Evolutionary conservation across 2,888 invertebrate genomes (phyloP), one percentile per base, ranked within the genome.

Genomic region (Hydropsyche betteni): DNA sequence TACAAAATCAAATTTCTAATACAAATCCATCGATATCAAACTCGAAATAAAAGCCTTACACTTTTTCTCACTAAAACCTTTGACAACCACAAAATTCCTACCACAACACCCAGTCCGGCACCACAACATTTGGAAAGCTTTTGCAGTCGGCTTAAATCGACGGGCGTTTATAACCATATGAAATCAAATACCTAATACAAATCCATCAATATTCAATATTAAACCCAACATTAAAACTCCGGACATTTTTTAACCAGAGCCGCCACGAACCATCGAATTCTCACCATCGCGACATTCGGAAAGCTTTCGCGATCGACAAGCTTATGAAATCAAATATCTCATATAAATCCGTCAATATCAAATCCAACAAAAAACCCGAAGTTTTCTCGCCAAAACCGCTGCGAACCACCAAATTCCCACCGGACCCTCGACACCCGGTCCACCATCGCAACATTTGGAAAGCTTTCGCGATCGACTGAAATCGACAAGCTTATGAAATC

Each of bases 401-500:
- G 6, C 8, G 14, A 24, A 24, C 24, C 24, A 12, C 14, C 53
- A 16, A 53, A 53, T 53, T 51, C 53, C 53, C 5, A 10, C 53
- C n/a, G n/a, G n/a, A n/a, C n/a, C n/a, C n/a, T n/a, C n/a, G 8
- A 53, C 53, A 53, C 14, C 53, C 14, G 6, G 14, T 4, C 61
- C 24, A 6, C 24, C 16, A 10, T 14, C n/a, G 6, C n/a, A 24
- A 61, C 61, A 16, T 61, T 61, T 61, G 24, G 10, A 33, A 61
- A 61, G 16, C 61, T 12, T 10, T 61, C 61, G n/a, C 33, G 24
- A n/a, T n/a, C 36, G 5, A 24, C 61, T 24, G 16, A 69, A 51
- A 8, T 51, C 24, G 69, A 74, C 74, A 69, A 69, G 50, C 74
- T 68, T 74, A 69, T 44, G 74, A 69, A 74, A 74, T 74, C 69